Base-by-base conservation (phyloP, 2,797 vertebrate species). In the Pyrrhura leucotis region DNA sequence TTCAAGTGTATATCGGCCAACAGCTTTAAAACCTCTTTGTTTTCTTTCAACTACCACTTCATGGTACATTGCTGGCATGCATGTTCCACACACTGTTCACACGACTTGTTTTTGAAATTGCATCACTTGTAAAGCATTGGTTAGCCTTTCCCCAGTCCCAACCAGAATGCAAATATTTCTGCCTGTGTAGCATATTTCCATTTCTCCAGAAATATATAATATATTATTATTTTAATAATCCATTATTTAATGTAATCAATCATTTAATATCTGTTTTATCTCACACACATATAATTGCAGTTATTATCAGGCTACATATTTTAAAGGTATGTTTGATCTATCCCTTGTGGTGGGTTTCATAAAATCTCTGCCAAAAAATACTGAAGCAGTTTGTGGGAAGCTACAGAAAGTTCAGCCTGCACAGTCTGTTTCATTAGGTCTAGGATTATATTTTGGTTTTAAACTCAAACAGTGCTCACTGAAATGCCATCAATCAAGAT, bases 401-500 rank as follows among this genome's bases (percentile, higher is more conserved):
- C 62, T 78, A 66, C 45, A 51, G 68, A 81, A 81, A 66, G 39
- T 87, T 93, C 67, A 76, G 51, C 54, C 19, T 90, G 69, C 63
- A 37, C 54, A 84, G 47, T 35, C 80, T 93, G 78, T 53, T 92
- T 94, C 77, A 78, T 82, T 95, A 92, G 77, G 54, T 68, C 77
- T 86, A 78, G 51, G 66, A 90, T 65, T 88, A 69, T 85, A 85
- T 88, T 97, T 95, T 94, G 54, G 48, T 89, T 95, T 87, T 81
- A 88, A 89, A 79, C 47, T 79, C 80, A 84, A 93, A 83, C 39
- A 69, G 14, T 79, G 33, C n/a, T 94, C 59, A 73, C 75, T 95
- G 75, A 95, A 94, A 82, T 88, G 59, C 56, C 54, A 88, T 95
- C 91, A 88, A 67, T 94, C 91, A 94, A 83, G n/a, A 81, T 76